These are phyloP conservation scores for Schizothorax lantsangensis DNA, from an alignment of 2,797 vertebrate genomes.

Conservation along the genomic window DNA sequence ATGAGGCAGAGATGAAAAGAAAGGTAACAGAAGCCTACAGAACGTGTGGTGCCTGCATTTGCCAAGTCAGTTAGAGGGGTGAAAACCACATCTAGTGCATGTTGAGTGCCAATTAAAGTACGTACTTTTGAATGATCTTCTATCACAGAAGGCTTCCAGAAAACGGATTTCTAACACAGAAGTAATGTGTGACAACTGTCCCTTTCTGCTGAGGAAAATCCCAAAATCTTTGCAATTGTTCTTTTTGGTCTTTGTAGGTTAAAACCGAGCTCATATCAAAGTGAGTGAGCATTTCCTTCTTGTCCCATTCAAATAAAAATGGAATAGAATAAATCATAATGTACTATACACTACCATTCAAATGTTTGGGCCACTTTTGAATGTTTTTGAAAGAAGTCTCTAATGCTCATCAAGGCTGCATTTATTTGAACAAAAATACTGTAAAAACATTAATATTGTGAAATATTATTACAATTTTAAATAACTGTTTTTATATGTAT, in stretches of 20 bases:
- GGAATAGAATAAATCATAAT: background rate
- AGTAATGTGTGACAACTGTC: background rate
- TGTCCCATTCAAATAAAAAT: background rate
- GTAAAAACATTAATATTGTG: background rate
- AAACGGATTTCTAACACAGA: constrained; percentile 21
- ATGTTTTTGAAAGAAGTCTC: background rate
- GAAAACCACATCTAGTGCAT: constrained; percentile 38
- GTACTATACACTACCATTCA: background rate
- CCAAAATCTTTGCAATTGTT: background rate
- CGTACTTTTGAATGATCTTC: constrained; percentile 33
- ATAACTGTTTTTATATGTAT: background rate
- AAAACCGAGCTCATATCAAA: background rate
- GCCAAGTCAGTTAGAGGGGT: constrained; percentile 44
- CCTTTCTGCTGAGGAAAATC: constrained; percentile 1
- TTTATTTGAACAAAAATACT: background rate
- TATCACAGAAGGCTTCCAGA: constrained; percentile 16
- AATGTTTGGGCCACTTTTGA: background rate
- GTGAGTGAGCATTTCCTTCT: background rate
- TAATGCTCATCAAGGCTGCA: background rate
- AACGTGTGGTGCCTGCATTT: constrained; percentile 49
- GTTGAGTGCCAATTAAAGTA: constrained; percentile 34
- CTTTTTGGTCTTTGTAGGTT: background rate
- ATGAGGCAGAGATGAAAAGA: constrained; percentile 54
- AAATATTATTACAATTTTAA: background rate
- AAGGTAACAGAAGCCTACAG: constrained; percentile 43